Evolutionary conservation across 37 sponge, comb jelly and placozoan species (phyloP), one percentile per base, ranked within the genome.

Genomic region (Axinella damicornis): DNA sequence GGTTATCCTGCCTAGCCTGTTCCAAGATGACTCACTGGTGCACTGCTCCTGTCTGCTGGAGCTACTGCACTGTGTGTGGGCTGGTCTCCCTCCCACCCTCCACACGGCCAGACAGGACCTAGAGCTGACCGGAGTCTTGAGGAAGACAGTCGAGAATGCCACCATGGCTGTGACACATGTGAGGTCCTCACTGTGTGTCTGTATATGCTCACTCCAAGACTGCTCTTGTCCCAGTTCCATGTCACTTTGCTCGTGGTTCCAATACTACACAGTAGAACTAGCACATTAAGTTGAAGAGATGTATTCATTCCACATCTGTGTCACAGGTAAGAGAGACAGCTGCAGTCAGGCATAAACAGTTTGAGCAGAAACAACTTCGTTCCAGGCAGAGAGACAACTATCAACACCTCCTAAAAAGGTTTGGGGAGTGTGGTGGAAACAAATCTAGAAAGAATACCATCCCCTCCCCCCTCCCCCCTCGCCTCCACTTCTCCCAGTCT

Each of bases 341-440:
- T 16, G 46, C 5, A 18, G 30, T 64, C 25, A 79, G 93, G 52
- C 58, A 76, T 39, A 35, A 31, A 4, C 85, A 88, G 22, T 60
- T 65, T 39, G 12, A 62, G 32, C 24, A 53, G 34, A 79, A 77
- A 65, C 40, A 74, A 59, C 78, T 92, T 21, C 34, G 89, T 28
- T 83, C 89, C 20, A 39, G 93, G 57, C 93, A 92, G 65, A 84
- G 93, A 63, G 36, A 30, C 30, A 92, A 92, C 80, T 92, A 87
- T 78, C 60, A 81, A 18, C 75, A 70, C 19, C 82, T 92, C 2
- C 31, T 85, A 17, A 20, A 53, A 22, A 83, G 88, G 92, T 87
- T n/a, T n/a, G n/a, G n/a, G n/a, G n/a, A n/a, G n/a, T n/a, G n/a
- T n/a, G n/a, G n/a, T n/a, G n/a, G n/a, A n/a, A n/a, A n/a, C 15